Percentiles rank a stretch among this genome's conserved stretches.
Evolutionary conservation across 23 tunicate species (phyloP).

Genomic region (Diplosoma virens): DNA sequence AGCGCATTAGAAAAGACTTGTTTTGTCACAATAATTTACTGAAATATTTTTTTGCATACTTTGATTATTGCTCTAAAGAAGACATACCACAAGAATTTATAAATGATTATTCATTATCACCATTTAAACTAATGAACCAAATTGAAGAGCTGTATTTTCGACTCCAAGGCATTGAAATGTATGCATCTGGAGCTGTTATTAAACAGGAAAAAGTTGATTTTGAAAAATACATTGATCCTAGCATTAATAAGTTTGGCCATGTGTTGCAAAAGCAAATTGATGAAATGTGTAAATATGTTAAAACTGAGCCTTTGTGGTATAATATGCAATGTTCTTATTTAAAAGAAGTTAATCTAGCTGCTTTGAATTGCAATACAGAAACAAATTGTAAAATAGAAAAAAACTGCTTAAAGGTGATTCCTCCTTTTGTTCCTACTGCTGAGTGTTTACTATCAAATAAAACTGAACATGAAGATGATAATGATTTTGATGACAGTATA

Average conservation of each 20-base stretch:
- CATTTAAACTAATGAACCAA: slow-evolving; percentile 47
- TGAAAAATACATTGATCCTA: slow-evolving; percentile 32
- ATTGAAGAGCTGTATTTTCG: slow-evolving; percentile 57
- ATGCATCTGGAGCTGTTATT: slow-evolving; percentile 6
- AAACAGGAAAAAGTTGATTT: not conserved
- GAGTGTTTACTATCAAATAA: no score
- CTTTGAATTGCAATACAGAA: no score
- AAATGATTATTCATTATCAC: slow-evolving; percentile 2
- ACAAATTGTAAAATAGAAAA: no score
- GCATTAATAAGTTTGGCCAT: slow-evolving; percentile 34
- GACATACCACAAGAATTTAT: slow-evolving; percentile 39
- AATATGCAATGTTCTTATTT: no score
- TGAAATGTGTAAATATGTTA: slow-evolving; percentile 24
- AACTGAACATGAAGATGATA: no score
- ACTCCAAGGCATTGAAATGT: slow-evolving; percentile 34
- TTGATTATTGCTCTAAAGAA: slow-evolving; percentile 40
- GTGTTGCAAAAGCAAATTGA: slow-evolving; percentile 11
- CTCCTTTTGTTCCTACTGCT: no score
- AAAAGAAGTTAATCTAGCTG: not conserved
- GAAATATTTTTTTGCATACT: slow-evolving; percentile 49
- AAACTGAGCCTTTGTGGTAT: slow-evolving; percentile 43
- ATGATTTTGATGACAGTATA: no score
- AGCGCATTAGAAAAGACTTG: slow-evolving; percentile 21
- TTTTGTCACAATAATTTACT: slow-evolving; percentile 26
- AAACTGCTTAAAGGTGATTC: no score